Evolutionary conservation across 2,888 invertebrate species (phyloP).

Genomic region (Graphium colonna): DNA sequence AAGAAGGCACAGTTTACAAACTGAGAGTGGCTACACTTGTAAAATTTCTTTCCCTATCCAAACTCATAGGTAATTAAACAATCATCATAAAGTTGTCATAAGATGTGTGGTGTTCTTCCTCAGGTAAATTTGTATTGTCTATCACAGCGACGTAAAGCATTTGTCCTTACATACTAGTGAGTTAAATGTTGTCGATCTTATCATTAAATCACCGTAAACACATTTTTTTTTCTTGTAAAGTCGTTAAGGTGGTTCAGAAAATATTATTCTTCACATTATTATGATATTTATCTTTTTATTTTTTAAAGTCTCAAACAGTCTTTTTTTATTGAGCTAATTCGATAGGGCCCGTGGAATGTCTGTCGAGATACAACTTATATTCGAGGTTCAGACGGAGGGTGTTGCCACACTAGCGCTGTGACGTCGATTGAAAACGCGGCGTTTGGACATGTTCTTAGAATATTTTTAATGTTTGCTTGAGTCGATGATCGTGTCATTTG

Average conservation of each 20-base stretch:
- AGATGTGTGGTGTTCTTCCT: slow-evolving; percentile 65
- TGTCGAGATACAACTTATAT: slow-evolving; percentile 46
- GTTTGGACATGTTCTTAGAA: not conserved
- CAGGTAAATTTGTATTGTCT: slow-evolving; percentile 70
- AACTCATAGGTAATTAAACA: slow-evolving; percentile 36
- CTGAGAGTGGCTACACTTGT: slow-evolving; percentile 43
- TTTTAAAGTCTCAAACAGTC: slow-evolving; percentile 71
- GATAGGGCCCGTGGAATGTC: slow-evolving; percentile 73
- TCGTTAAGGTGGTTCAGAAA: slow-evolving; percentile 74
- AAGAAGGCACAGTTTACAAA: slow-evolving; percentile 37
- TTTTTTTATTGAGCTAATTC: slow-evolving; percentile 73
- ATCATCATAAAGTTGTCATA: slow-evolving; percentile 44
- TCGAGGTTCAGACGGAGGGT: slow-evolving; percentile 18
- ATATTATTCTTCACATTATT: slow-evolving; percentile 56
- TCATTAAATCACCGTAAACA: slow-evolving; percentile 74
- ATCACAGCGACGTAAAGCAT: slow-evolving; percentile 79
- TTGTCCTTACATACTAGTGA: slow-evolving; percentile 79
- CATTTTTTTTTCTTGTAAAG: slow-evolving; percentile 68
- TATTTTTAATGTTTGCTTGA: not conserved
- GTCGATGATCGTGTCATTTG: not conserved
- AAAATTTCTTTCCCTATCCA: slow-evolving; percentile 40
- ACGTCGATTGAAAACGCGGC: not conserved
- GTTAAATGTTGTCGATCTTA: slow-evolving; percentile 72
- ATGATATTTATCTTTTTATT: slow-evolving; percentile 53
- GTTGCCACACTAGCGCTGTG: slow-evolving; percentile 13